Conservation (phyloP, 1,140 invertebrate species). For the Drosophila ironensis region DNA sequence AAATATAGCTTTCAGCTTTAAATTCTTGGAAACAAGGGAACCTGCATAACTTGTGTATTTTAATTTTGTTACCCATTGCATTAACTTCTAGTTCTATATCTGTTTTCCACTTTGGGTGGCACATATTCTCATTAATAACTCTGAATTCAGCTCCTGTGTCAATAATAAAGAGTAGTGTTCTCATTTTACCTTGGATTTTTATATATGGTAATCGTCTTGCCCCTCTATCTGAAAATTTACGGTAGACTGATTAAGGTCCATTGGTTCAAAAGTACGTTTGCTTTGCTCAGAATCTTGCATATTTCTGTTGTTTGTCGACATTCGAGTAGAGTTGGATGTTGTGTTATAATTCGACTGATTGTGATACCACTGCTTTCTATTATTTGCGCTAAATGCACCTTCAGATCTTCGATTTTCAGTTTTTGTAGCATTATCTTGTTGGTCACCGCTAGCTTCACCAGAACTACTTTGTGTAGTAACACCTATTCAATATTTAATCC, state of each 20-base stretch:
- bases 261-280: too few relatives aligned
- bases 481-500: too few relatives aligned
- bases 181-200: neutral
- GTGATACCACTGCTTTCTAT: neutral
- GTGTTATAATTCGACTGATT: neutral
- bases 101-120: slow-evolving; percentile 1
- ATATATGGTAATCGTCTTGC: neutral
- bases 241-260: too few relatives aligned
- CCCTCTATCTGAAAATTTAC: slow-evolving; percentile 7
- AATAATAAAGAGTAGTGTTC: neutral
- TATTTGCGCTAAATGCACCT: neutral
- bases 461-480: neutral
- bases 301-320: too few relatives aligned
- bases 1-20: neutral
- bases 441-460: neutral
- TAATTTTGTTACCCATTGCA: slow-evolving; percentile 1
- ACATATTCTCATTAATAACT: slow-evolving; percentile 1
- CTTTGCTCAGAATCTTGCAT: too few relatives aligned
- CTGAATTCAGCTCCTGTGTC: slow-evolving; percentile 8
- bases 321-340: neutral
- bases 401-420: neutral
- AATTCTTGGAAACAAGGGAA: slow-evolving; percentile 10
- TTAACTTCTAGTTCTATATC: neutral
- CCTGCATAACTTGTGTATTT: neutral
- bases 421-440: neutral